Conservation (phyloP, 2,113 vertebrate genomes). For the Oophaga pumilio region DNA sequence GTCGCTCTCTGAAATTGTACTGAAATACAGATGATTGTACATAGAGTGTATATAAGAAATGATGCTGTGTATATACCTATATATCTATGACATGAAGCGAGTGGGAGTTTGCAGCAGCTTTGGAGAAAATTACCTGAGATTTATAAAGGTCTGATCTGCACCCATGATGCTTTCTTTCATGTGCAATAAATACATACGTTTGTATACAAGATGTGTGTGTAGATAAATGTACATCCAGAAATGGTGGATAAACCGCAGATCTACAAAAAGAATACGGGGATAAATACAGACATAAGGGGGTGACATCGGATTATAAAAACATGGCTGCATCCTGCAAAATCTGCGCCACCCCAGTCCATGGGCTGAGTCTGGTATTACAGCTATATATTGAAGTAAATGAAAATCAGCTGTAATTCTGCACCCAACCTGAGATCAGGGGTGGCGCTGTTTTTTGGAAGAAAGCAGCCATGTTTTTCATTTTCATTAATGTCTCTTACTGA, state of each 20-base stretch:
- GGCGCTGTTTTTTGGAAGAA: not conserved
- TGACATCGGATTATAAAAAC: too few species aligned
- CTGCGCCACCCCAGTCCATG: too few species aligned
- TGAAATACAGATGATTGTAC: conserved; percentile 33
- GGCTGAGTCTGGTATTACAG: too few species aligned
- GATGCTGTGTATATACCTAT: conserved; percentile 19
- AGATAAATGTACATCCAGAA: not conserved
- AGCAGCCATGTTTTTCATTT: not conserved
- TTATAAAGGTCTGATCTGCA: conserved; percentile 65
- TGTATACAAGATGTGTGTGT: conserved; percentile 10
- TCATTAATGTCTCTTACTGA: not conserved
- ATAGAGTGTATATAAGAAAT: not conserved
- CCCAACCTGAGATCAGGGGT: too few species aligned
- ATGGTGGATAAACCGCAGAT: not conserved
- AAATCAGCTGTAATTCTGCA: too few species aligned
- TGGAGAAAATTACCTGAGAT: conserved; percentile 56
- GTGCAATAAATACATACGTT: conserved; percentile 77
- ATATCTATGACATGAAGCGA: conserved; percentile 31
- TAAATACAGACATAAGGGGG: too few species aligned
- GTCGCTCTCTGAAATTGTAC: not conserved
- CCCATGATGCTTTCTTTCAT: conserved; percentile 64
- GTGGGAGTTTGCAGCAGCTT: conserved; percentile 55
- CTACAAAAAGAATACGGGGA: not conserved
- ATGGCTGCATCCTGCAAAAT: too few species aligned
- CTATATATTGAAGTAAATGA: not conserved